Evolutionary conservation across 2,797 vertebrate species (phyloP).

Genomic region (Tokudaia muenninki): DNA sequence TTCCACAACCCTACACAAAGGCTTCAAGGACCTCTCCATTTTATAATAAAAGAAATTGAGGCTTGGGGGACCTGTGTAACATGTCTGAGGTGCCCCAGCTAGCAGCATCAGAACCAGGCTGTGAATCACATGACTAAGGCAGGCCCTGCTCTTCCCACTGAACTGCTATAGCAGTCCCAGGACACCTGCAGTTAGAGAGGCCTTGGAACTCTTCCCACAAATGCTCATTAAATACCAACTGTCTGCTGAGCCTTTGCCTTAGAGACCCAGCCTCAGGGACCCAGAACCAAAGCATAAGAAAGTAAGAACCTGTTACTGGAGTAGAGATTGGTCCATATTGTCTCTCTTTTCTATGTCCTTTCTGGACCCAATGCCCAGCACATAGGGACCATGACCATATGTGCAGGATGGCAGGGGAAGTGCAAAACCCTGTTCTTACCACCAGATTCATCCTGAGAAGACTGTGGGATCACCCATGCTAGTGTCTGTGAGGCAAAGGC

Average conservation of each 20-base stretch:
- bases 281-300: slow-evolving; percentile 5
- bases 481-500: neutral
- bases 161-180: neutral
- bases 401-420: neutral
- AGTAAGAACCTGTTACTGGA: neutral
- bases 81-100: neutral
- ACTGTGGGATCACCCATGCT: neutral
- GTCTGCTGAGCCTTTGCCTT: neutral
- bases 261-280: slow-evolving; percentile 1
- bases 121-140: neutral
- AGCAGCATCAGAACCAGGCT: neutral
- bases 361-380: neutral
- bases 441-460: neutral
- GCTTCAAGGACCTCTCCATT: neutral
- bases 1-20: neutral
- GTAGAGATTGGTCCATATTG: neutral
- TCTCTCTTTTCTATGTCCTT: slow-evolving; percentile 28
- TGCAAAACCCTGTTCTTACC: slow-evolving; percentile 54
- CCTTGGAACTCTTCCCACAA: neutral
- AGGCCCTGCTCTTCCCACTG: neutral
- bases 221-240: neutral
- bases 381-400: neutral
- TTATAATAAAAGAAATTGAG: slow-evolving; percentile 13
- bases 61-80: neutral
- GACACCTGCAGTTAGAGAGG: neutral